Base-by-base conservation (phyloP, 2,888 invertebrate genomes). In the Heliconius cydno region DNA sequence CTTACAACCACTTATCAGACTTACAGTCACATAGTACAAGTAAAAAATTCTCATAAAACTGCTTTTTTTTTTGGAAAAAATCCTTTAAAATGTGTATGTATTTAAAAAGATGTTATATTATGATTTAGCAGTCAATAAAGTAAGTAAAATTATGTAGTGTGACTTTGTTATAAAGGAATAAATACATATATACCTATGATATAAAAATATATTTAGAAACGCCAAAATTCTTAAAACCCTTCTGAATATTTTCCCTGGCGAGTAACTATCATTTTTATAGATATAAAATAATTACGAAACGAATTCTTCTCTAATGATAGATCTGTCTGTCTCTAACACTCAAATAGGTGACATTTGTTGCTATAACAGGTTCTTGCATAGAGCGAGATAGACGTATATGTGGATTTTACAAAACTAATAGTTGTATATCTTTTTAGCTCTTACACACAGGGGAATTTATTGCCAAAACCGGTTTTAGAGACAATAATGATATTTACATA, bases 1-100 rank as follows among this genome's bases (percentile, higher is more conserved):
- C 72, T 73, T 73, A 73, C 73, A 73, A 73, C 73, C 73, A 38
- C 60, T 34, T 60, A 38, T 73, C 73, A 73, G 60, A 60, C 73
- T 73, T 73, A 60, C n/a, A 73, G 38, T 73, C 73, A 38, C n/a
- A n/a, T 57, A 57, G n/a, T 72, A 57, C 3, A 34, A 22, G n/a
- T 57, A 73, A 15, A 73, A 52, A 60, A 57, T 25, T 15, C 38
- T 60, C 7, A 2, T 6, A 57, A 73, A 30, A 57, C 22, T 22
- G 41, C 25, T 22, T 15, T 10, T 60, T 65, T 65, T 28, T 63
- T 28, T 28, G 0, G 0, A 63, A 10, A n/a, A n/a, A n/a, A 22
- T 15, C 19, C 19, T 68, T 41, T 13, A 9, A 25, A 41, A 38
- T 15, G 1, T 15, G 41, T 7, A 9, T 25, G 25, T 25, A 19